A percentile compares a stretch with the other conserved stretches of the same genome.
phyloP scores from a whole-genome alignment of 2,888 invertebrate species.

The Andrena hattorfiana region DNA sequence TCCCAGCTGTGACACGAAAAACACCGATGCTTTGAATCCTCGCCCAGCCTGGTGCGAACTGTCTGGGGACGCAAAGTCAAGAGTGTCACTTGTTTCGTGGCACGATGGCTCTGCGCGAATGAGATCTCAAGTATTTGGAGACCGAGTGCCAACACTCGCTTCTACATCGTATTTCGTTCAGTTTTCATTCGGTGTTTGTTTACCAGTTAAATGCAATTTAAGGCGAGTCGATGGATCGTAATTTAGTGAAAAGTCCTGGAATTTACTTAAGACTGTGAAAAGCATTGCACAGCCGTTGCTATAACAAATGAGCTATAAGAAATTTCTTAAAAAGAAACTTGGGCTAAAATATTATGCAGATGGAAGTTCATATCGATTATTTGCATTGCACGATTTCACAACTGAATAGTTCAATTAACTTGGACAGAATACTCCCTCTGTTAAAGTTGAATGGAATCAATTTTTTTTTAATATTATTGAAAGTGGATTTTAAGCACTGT shows the following conservation, averaged over 20 bases:
- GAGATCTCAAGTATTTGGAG: slow-evolving; percentile 34
- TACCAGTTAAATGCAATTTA: slow-evolving; percentile 52
- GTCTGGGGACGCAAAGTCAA: not conserved
- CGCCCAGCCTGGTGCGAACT: not conserved
- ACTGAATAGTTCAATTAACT: slow-evolving; percentile 9
- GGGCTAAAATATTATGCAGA: slow-evolving; percentile 5
- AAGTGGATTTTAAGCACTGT: no score
- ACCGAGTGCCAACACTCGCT: slow-evolving; percentile 31
- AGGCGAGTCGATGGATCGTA: slow-evolving; percentile 16
- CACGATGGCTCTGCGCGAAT: slow-evolving; percentile 33
- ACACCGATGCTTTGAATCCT: slow-evolving; percentile 31
- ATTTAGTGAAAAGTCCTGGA: slow-evolving; percentile 19
- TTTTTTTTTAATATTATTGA: not conserved
- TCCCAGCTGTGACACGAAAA: not conserved
- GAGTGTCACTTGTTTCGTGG: slow-evolving; percentile 45
- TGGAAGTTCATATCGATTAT: not conserved
- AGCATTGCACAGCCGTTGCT: no score
- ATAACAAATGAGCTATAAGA: no score
- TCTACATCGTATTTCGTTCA: slow-evolving; percentile 18
- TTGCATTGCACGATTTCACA: not conserved
- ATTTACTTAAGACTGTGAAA: slow-evolving; percentile 1
- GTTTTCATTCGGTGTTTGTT: slow-evolving; percentile 47
- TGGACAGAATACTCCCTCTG: slow-evolving; percentile 21
- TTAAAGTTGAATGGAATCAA: not conserved
- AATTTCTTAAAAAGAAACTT: no score